Evolutionary conservation across 2,888 invertebrate genomes (phyloP).

Genomic region (Apantesis nais): DNA sequence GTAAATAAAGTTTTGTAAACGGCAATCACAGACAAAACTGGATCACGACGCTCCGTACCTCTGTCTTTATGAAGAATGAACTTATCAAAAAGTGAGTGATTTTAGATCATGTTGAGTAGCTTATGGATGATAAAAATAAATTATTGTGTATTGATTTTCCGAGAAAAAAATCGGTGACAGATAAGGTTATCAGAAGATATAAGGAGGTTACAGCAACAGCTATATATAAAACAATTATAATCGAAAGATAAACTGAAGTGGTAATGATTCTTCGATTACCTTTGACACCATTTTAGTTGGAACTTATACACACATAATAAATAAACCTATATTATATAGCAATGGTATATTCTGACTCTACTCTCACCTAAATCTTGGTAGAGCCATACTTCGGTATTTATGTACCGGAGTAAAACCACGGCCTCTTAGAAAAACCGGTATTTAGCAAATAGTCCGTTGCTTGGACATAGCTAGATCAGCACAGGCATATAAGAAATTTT

Average conservation of each 20-base stretch:
- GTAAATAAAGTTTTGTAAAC: too few species aligned
- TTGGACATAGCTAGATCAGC: too few species aligned
- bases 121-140: not conserved
- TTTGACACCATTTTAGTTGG: too few species aligned
- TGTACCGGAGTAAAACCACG: not conserved
- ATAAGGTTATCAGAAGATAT: not conserved
- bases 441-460: not conserved
- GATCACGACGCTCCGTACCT: not conserved
- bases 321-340: too few species aligned
- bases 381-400: too few species aligned
- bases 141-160: not conserved
- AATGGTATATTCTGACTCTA: too few species aligned
- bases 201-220: not conserved
- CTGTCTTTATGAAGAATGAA: not conserved
- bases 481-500: too few species aligned
- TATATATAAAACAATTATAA: not conserved
- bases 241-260: not conserved
- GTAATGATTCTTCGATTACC: too few species aligned
- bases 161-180: not conserved
- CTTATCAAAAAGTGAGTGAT: not conserved
- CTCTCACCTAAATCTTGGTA: too few species aligned
- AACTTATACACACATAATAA: too few species aligned
- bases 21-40: too few species aligned
- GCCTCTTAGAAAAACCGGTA: not conserved
- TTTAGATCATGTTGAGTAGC: not conserved